Base-by-base conservation (phyloP, 2,797 vertebrate species). In the Diplodus puntazzo region DNA sequence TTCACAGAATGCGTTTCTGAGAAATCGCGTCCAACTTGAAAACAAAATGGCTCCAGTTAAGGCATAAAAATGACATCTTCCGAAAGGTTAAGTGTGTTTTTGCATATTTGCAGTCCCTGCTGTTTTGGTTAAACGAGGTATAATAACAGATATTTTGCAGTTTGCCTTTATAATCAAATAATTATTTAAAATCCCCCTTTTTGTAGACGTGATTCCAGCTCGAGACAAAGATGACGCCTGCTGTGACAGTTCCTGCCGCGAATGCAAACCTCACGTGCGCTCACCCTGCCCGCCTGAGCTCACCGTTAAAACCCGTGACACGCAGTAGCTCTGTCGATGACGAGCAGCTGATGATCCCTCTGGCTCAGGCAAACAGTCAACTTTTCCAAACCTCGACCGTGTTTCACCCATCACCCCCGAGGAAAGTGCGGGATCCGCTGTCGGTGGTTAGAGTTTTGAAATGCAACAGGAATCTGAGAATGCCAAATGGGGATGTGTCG, bases 391-490 rank as follows among this genome's bases (percentile, higher is more conserved):
- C 70, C 76, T 81, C 18, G 20, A 57, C 77, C 76, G 59, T 72
- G 75, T 89, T 87, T 88, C 79, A 79, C 57, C 81, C 82, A 69
- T 52, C 71, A 74, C 57, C 78, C 78, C 81, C 2, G 45, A 85
- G 73, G 76, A 89, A 83, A 86, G 55, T 16, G 68, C 66, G 72
- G 72, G 70, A 72, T 82, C 68, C 39, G 73, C 64, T 71, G 75
- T 81, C 80, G 75, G 84, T 64, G 83, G 86, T 89, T 83, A 62
- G 60, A 73, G 71, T 77, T 91, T 82, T 81, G 80, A 88, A 93
- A 91, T 72, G 60, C 69, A 82, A 67, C 63, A 79, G 78, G 89
- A 92, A 89, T 91, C 84, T 80, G 67, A 81, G 50, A 83, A 67
- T 78, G 78, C 90, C 85, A 80, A 84, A 75, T 55, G 73, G 64